Percentiles rank a stretch among this genome's conserved stretches.
Evolutionary conservation across 2,797 vertebrate species (phyloP).

Genomic region (Neosilurus hyrtlii): DNA sequence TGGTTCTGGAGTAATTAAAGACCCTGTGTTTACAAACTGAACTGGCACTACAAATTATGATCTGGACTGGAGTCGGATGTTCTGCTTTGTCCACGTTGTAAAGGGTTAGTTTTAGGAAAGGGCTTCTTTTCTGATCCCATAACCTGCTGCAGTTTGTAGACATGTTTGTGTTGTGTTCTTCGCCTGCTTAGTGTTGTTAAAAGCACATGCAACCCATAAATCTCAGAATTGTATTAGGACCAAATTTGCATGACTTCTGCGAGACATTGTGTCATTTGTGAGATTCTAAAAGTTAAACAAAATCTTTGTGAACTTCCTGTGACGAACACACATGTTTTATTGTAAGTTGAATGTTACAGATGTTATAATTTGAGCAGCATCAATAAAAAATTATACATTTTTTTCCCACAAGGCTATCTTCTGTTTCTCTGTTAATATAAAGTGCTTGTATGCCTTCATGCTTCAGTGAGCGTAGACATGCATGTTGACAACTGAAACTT

Average conservation of each 20-base stretch:
- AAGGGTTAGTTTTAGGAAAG: background rate
- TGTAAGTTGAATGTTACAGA: background rate
- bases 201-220: background rate
- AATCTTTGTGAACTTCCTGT: background rate
- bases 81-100: background rate
- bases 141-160: background rate
- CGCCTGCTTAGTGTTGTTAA: background rate
- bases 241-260: constrained; percentile 7
- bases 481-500: background rate
- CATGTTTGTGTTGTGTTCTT: background rate
- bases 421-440: background rate
- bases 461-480: background rate
- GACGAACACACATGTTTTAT: background rate
- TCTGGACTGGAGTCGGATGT: background rate
- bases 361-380: constrained; percentile 1
- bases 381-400: background rate
- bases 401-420: background rate
- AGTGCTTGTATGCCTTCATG: background rate
- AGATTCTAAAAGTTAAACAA: background rate
- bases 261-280: background rate
- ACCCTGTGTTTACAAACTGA: constrained; percentile 5
- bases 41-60: background rate
- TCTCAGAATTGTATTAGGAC: background rate
- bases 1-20: constrained; percentile 20
- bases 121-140: background rate